A percentile compares a stretch with the other conserved stretches of the same genome.
Conservation (phyloP, 2,888 invertebrate species). For the Parasteatoda lunata region DNA sequence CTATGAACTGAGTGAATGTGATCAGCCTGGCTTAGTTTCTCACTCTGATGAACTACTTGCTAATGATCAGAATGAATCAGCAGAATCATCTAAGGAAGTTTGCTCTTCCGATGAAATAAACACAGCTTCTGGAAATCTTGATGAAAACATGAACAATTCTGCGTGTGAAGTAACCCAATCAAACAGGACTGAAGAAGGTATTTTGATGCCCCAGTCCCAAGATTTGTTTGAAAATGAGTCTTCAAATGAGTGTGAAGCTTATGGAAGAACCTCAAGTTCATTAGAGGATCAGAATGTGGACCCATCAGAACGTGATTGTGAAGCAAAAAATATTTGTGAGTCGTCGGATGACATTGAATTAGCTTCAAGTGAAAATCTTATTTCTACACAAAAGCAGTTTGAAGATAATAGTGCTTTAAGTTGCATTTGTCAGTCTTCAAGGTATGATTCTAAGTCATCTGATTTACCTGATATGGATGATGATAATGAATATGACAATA, state of each 20-base stretch:
- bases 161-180: conserved; percentile 59
- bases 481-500: not conserved
- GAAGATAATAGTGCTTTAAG: conserved; percentile 7
- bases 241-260: conserved; percentile 45
- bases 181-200: conserved; percentile 12
- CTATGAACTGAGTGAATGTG: conserved; percentile 11
- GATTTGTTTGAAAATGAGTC: conserved; percentile 3
- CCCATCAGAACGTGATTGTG: not conserved
- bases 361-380: not conserved
- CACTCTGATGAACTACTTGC: not conserved
- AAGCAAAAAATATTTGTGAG: conserved; percentile 39
- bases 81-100: conserved; percentile 13
- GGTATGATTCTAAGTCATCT: conserved; percentile 18
- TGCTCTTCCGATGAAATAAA: conserved; percentile 42
- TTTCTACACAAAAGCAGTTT: not conserved
- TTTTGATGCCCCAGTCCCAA: not conserved
- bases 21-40: not conserved
- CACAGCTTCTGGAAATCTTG: conserved; percentile 6
- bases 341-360: conserved; percentile 47
- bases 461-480: not conserved
- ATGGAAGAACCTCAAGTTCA: conserved; percentile 9
- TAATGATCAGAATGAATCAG: not conserved
- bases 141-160: conserved; percentile 8
- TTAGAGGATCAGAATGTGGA: not conserved
- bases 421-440: conserved; percentile 39